Evolutionary conservation across 30 jellyfish, hydroid and myxozoan genomes (phyloP).

Genomic region (Aurelia aurita): DNA sequence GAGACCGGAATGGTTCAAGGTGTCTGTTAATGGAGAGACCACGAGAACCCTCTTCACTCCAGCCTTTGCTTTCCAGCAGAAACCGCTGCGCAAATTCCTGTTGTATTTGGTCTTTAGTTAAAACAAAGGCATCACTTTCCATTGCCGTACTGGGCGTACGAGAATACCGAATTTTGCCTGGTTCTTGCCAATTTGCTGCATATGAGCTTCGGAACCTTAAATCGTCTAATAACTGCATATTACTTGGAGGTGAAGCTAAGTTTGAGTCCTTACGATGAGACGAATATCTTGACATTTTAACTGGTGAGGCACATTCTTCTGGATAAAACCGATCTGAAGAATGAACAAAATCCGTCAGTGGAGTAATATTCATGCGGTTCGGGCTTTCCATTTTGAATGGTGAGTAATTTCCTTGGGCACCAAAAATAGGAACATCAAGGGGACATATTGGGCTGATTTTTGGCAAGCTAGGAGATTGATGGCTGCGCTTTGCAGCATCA

Average conservation of each 20-base stretch:
- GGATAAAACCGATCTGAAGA: neutral
- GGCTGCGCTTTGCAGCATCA: constrained; percentile 5
- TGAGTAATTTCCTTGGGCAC: constrained; percentile 3
- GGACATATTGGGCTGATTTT: constrained; percentile 58
- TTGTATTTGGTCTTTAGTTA: constrained; percentile 9
- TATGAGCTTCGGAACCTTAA: neutral
- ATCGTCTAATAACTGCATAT: neutral
- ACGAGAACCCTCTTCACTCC: neutral
- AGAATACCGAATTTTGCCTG: neutral
- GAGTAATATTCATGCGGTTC: neutral
- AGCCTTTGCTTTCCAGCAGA: constrained; percentile 1
- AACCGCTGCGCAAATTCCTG: constrained; percentile 17
- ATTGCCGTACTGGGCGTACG: neutral
- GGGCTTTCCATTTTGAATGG: constrained; percentile 30
- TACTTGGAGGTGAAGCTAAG: constrained; percentile 3
- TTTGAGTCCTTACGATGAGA: constrained; percentile 3
- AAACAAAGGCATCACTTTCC: neutral
- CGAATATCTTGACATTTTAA: neutral
- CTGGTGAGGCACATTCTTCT: neutral
- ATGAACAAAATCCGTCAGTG: neutral
- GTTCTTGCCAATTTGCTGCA: neutral
- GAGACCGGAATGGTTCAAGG: constrained; percentile 1
- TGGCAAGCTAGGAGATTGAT: constrained; percentile 31
- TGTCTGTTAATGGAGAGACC: neutral
- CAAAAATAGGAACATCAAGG: constrained; percentile 13